Evolutionary conservation across 2,888 invertebrate species (phyloP), one percentile per base, ranked within the genome.

Genomic region (Adelphocoris suturalis): DNA sequence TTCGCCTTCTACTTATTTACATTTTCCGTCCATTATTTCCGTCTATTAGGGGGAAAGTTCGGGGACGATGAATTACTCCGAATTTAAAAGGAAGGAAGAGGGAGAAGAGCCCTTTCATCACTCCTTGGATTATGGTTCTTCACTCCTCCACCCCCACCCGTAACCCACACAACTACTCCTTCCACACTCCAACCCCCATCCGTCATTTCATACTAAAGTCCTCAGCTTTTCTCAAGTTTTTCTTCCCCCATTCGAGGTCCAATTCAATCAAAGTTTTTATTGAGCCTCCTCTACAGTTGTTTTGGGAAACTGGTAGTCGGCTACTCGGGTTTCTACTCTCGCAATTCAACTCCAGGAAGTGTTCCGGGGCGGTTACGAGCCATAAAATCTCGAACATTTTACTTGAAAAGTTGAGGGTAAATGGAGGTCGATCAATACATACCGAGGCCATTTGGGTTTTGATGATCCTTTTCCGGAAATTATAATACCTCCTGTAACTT

Each of bases 211-310:
- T 37, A 37, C 37, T 7, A 37, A 37, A 37, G 37, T 37, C 37
- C 37, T 37, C 37, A 37, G 37, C 37, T 37, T 37, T 37, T 37
- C 37, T 37, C 37, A 37, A 37, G 37, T 37, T 37, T 37, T 37
- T 37, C 37, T 37, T 37, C 37, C 37, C 2, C 37, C 37, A 37
- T 47, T n/a, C 19, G 37, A 81, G 80, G 14, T 19, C 46, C 80
- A 28, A 81, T 81, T 81, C 80, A 81, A 81, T 81, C 80, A 81
- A 81, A 81, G 80, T 81, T 81, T 81, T 81, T 81, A 81, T 81
- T 81, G 80, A 81, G 80, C 27, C 28, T 37, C 76, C 11, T 23
- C 80, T 47, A 23, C 37, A 37, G 37, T 37, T 37, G 37, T 37
- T 37, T 37, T 37, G 37, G 37, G 37, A 37, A 37, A 37, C 37